Conservation (phyloP, 1,140 invertebrate species). For the Homarus americanus region DNA sequence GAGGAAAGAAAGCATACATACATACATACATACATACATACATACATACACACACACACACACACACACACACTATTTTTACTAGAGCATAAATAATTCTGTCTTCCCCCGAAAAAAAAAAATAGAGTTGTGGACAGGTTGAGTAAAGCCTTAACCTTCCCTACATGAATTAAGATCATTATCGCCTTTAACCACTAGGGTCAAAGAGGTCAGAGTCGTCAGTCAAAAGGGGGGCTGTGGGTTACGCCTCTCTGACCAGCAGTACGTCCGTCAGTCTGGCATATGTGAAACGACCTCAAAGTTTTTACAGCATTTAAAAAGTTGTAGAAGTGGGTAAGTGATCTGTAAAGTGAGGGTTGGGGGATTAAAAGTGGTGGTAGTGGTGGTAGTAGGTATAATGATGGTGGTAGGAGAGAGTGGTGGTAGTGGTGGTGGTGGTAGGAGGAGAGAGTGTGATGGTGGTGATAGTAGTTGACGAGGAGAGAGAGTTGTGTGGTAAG, state of each 20-base stretch:
- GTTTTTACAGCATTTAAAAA: background rate
- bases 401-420: background rate
- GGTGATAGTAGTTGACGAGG: background rate
- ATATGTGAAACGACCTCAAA: background rate
- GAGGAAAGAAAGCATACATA: background rate
- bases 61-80: conserved; percentile 12
- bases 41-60: conserved; percentile 3
- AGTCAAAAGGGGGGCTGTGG: background rate
- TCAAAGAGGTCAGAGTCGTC: background rate
- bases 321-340: background rate
- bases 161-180: background rate
- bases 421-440: background rate
- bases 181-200: background rate
- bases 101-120: no score
- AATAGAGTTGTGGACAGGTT: background rate
- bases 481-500: background rate
- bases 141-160: background rate
- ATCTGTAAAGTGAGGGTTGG: background rate
- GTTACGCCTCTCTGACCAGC: background rate
- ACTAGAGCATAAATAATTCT: background rate
- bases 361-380: no score
- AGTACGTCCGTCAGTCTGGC: background rate
- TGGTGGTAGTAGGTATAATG: no score
- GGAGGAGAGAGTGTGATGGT: background rate
- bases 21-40: background rate